Evolutionary conservation across 2,888 invertebrate species (phyloP).

Genomic region (Cryptocephalus primarius): DNA sequence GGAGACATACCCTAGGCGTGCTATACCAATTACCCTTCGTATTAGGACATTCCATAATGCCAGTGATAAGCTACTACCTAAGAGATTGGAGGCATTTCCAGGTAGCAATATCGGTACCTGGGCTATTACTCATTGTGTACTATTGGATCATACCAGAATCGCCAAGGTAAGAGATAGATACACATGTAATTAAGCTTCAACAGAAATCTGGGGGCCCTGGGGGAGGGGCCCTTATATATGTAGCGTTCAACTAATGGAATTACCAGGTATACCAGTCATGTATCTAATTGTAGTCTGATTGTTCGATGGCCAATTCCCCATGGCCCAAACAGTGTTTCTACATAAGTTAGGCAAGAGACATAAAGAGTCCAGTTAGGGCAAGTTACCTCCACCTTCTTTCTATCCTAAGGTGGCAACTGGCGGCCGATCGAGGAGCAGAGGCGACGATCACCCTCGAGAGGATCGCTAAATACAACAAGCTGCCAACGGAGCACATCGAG

Average conservation of each 20-base stretch:
- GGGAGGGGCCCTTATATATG: too few species aligned
- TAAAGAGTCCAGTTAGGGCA: too few species aligned
- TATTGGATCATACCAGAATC: constrained; percentile 66
- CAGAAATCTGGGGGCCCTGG: too few species aligned
- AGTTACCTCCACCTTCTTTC: too few species aligned
- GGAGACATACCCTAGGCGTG: constrained; percentile 44
- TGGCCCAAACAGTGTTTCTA: too few species aligned
- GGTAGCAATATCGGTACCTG: constrained; percentile 45
- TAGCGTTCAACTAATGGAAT: too few species aligned
- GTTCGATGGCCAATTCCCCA: too few species aligned
- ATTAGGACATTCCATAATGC: constrained; percentile 43
- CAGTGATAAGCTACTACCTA: constrained; percentile 41
- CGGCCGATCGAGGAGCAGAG: constrained; percentile 49
- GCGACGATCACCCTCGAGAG: constrained; percentile 49
- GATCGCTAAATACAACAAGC: constrained; percentile 44
- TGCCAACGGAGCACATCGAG: constrained; percentile 22
- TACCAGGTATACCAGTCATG: too few species aligned
- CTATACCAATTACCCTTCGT: constrained; percentile 48
- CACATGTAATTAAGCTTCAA: constrained; percentile 25
- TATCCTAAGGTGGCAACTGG: constrained; percentile 57
- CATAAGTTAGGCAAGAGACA: too few species aligned
- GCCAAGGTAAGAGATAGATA: constrained; percentile 36
- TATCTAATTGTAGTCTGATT: too few species aligned
- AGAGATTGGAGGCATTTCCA: constrained; percentile 47
- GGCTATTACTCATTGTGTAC: constrained; percentile 46